Percentiles rank a stretch among this genome's conserved stretches.
phyloP scores from a whole-genome alignment of 2,797 vertebrate genomes.

The Pantherophis vulpinus region DNA sequence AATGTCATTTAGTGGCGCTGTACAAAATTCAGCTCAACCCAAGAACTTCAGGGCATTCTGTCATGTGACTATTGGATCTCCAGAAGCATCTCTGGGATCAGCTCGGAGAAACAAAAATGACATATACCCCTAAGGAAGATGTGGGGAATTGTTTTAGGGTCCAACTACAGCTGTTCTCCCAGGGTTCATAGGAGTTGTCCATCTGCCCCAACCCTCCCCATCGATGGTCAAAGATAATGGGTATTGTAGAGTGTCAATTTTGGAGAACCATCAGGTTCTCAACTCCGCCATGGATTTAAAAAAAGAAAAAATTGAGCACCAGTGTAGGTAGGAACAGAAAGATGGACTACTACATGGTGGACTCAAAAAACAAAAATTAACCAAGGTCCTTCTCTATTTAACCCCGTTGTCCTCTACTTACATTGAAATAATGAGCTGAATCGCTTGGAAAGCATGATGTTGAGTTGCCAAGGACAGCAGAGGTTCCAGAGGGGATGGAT shows the following conservation, averaged over 20 bases:
- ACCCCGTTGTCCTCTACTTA: constrained; percentile 63
- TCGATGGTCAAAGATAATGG: not conserved
- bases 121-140: not conserved
- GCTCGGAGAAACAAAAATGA: too few relatives aligned
- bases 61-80: too few relatives aligned
- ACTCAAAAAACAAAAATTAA: not conserved
- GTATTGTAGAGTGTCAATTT: not conserved
- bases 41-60: too few relatives aligned
- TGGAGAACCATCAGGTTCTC: not conserved
- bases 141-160: not conserved
- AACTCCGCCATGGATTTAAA: not conserved
- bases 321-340: not conserved
- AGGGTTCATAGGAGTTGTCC: not conserved
- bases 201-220: not conserved
- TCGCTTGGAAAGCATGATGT: constrained; percentile 82
- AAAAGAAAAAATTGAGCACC: not conserved
- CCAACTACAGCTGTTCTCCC: not conserved
- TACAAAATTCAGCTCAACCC: too few relatives aligned
- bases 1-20: too few relatives aligned
- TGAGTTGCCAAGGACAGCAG: constrained; percentile 77
- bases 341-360: not conserved
- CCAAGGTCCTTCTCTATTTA: too few relatives aligned
- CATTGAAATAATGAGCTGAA: constrained; percentile 79
- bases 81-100: too few relatives aligned
- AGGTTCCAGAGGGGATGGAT: constrained; percentile 68